phyloP scores from a whole-genome alignment of 2,113 vertebrate species.

The Albula goreensis region DNA sequence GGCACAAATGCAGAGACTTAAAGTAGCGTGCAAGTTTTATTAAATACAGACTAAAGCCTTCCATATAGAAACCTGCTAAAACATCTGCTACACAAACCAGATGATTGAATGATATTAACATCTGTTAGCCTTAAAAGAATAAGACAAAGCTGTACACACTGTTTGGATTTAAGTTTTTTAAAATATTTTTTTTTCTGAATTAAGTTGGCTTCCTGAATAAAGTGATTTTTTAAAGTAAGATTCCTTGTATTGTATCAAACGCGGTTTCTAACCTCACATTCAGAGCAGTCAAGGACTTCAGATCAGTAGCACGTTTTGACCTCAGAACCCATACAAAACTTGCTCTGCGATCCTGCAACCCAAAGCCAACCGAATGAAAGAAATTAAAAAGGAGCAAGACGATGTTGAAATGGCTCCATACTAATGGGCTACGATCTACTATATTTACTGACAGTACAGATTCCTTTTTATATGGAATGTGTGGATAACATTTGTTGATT shows the following conservation, averaged over 20 bases:
- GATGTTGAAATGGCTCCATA: neutral
- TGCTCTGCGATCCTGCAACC: neutral
- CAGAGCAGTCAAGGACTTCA: neutral
- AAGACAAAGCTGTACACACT: conserved; percentile 22
- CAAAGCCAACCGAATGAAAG: neutral
- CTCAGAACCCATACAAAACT: neutral
- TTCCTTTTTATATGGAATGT: neutral
- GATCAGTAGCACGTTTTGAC: neutral
- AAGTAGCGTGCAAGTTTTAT: conserved; percentile 24
- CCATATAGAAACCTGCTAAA: neutral
- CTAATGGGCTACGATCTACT: neutral
- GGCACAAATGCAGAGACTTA: conserved; percentile 3
- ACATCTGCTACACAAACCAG: conserved; percentile 25
- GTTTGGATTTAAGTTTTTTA: conserved; percentile 17
- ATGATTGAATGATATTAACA: conserved; percentile 22
- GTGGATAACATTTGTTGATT: neutral
- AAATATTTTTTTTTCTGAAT: neutral
- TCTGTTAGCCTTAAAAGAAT: conserved; percentile 4
- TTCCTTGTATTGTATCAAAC: neutral
- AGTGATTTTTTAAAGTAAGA: neutral
- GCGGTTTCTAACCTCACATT: neutral
- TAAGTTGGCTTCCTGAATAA: neutral
- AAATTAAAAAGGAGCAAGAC: neutral
- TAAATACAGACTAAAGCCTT: conserved; percentile 5
- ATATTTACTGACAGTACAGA: neutral